Conservation (phyloP, 2,797 vertebrate genomes). For the Eulemur rubriventer region DNA sequence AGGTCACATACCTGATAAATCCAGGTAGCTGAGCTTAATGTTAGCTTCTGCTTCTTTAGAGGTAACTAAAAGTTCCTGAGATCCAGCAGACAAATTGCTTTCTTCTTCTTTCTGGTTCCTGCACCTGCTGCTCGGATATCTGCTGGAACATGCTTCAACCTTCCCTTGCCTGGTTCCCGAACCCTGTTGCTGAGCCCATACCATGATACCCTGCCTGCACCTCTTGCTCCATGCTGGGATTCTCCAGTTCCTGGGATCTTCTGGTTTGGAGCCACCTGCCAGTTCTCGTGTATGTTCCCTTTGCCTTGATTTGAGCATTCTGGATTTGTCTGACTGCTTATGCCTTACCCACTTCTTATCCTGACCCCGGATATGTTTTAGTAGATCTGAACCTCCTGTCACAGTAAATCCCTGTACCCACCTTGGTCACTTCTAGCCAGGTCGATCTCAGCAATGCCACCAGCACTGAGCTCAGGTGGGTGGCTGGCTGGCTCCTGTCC, state of each 20-base stretch:
- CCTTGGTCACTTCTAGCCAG: background rate
- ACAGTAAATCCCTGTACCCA: background rate
- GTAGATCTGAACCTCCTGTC: background rate
- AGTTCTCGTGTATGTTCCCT: background rate
- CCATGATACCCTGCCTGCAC: background rate
- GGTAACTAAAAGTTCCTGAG: background rate
- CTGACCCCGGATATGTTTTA: background rate
- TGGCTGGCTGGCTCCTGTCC: background rate
- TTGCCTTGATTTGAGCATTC: background rate
- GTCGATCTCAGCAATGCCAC: background rate
- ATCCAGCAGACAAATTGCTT: background rate
- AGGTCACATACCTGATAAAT: background rate
- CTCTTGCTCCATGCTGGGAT: background rate
- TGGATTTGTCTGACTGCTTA: background rate
- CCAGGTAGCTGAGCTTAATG: background rate
- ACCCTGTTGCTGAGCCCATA: background rate
- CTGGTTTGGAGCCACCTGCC: background rate
- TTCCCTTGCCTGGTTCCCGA: background rate
- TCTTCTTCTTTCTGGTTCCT: background rate
- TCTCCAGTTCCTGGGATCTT: background rate
- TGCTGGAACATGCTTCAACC: background rate
- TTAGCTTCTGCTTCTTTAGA: background rate
- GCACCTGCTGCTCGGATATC: background rate
- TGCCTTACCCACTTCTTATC: background rate
- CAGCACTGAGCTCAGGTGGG: background rate